Conservation (phyloP, 1,140 invertebrate species). For the Megalonaias nervosa region DNA sequence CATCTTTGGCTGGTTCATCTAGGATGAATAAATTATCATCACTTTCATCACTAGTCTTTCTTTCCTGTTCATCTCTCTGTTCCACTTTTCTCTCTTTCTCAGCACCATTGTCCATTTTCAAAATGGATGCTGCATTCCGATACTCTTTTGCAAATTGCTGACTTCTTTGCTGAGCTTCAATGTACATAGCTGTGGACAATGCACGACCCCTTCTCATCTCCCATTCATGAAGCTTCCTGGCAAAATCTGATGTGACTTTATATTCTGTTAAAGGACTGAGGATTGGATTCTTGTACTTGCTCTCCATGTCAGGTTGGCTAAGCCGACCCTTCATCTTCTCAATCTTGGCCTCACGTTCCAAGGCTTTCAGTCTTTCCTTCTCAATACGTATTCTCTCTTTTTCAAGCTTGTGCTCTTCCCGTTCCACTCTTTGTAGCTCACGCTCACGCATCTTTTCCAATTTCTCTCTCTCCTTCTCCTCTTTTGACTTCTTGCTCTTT, state of each 20-base stretch:
- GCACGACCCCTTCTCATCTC: slow-evolving; percentile 77
- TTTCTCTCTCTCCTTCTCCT: slow-evolving; percentile 60
- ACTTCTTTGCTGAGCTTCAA: slow-evolving; percentile 53
- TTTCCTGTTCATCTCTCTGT: slow-evolving; percentile 16
- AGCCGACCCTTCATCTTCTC: slow-evolving; percentile 71
- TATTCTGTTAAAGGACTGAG: slow-evolving; percentile 57
- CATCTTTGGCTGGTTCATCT: slow-evolving; percentile 15
- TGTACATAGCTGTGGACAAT: slow-evolving; percentile 51
- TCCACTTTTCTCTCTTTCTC: slow-evolving; percentile 13
- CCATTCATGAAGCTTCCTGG: slow-evolving; percentile 92
- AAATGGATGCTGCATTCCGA: slow-evolving; percentile 25
- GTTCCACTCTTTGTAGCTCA: slow-evolving; percentile 78
- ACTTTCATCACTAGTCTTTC: slow-evolving; percentile 30
- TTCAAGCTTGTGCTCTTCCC: slow-evolving; percentile 77
- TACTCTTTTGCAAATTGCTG: slow-evolving; percentile 37
- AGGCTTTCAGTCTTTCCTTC: slow-evolving; percentile 62
- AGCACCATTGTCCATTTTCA: neutral
- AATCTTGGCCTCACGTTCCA: slow-evolving; percentile 75
- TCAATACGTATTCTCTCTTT: slow-evolving; percentile 77
- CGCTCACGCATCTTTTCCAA: slow-evolving; percentile 70
- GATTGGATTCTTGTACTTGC: slow-evolving; percentile 52
- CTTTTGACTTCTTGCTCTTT: slow-evolving; percentile 58
- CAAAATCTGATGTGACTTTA: slow-evolving; percentile 87
- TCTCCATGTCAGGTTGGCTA: slow-evolving; percentile 54
- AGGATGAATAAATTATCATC: slow-evolving; percentile 22